Evolutionary conservation across 2,888 invertebrate genomes (phyloP), one percentile per base, ranked within the genome.

Genomic region (Microctonus hyperodae): DNA sequence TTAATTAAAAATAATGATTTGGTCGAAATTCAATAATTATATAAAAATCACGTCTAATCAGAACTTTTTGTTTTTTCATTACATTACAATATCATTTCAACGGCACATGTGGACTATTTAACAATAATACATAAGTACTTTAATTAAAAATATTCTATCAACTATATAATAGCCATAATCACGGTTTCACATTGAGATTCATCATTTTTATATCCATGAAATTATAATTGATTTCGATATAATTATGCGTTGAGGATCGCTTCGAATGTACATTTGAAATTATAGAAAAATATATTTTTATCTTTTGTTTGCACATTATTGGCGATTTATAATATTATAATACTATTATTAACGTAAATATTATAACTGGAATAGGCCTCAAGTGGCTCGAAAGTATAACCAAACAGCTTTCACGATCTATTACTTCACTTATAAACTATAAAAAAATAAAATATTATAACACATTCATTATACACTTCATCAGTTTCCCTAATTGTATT

Each of bases 401-500:
- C 35, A 28, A 40, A 16, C 10, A 16, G 61, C 11, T 31, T 28
- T 37, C 25, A 16, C 51, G 53, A 50, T 44, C 20, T 35, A n/a
- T n/a, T n/a, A n/a, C n/a, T 40, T 40, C 6, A 25, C 50, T 53
- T 55, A 60, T 57, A 20, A 16, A 20, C 16, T 16, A 44, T 44
- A 6, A 44, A 20, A 20, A 44, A 11, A 7, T 16, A 13, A 48
- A 64, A 44, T 63, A 67, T 57, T 20, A 44, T 53, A 44, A 44
- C 65, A 67, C 53, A 65, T 40, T 5, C 7, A 28, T 28, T 5
- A 5, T 28, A 3, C 7, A 28, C 3, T 62, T 68, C 60, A 65
- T 67, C 65, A 65, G 68, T 63, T 70, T 63, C 53, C 63, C 23
- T n/a, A 20, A 9, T 57, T 22, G n/a, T n/a, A 31, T 55, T 55